A percentile compares a stretch with the other conserved stretches of the same genome.
Evolutionary conservation across 1,140 invertebrate species (phyloP).

Genomic region (Vanessa atalanta): DNA sequence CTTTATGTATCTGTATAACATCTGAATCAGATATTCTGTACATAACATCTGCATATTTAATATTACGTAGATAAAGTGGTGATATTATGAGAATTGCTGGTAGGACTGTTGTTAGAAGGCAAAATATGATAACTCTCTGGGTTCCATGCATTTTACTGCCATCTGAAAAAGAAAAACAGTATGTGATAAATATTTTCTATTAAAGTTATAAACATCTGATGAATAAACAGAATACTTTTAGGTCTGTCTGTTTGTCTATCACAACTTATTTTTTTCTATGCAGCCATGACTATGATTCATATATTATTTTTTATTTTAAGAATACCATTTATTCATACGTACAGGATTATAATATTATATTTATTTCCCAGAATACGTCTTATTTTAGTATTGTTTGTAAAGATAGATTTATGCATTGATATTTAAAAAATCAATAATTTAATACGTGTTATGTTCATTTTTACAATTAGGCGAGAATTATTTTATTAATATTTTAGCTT

Average conservation of each 20-base stretch:
- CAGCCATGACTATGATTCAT: too few relatives aligned
- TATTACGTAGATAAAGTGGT: constrained; percentile 88
- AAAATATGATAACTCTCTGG: constrained; percentile 87
- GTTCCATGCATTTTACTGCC: constrained; percentile 87
- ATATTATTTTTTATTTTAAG: too few relatives aligned
- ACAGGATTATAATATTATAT: neutral
- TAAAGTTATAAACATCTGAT: too few relatives aligned
- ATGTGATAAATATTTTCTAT: too few relatives aligned
- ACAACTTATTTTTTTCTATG: neutral
- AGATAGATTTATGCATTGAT: neutral
- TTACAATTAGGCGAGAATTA: too few relatives aligned
- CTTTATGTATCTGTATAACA: constrained; percentile 88
- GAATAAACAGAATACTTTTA: too few relatives aligned
- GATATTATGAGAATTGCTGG: constrained; percentile 87
- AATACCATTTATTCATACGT: neutral
- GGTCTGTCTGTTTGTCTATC: neutral
- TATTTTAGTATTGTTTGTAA: neutral
- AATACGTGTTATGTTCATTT: too few relatives aligned
- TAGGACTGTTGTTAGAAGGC: constrained; percentile 86
- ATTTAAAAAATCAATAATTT: too few relatives aligned
- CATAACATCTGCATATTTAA: constrained; percentile 86
- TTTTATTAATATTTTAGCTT: too few relatives aligned
- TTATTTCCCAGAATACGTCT: neutral
- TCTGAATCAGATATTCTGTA: constrained; percentile 91
- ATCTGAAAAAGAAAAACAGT: constrained; percentile 80